Conservation (phyloP, 2,113 vertebrate genomes). For the Plecotus auritus region DNA sequence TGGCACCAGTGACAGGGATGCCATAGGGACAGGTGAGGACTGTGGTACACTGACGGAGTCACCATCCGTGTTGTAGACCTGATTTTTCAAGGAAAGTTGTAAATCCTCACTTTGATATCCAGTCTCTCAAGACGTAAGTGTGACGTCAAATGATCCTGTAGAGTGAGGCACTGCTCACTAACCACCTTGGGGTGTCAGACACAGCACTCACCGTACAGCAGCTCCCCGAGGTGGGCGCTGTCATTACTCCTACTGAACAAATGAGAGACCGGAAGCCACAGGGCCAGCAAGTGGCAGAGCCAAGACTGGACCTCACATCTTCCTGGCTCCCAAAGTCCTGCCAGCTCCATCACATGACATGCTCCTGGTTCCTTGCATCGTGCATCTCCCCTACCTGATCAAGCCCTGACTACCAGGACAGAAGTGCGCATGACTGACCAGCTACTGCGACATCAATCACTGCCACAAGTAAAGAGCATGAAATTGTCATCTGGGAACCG, state of each 20-base stretch:
- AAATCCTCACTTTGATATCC: background rate
- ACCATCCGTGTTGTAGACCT: rapidly evolving
- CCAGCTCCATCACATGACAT: background rate
- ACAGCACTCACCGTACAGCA: too few species aligned
- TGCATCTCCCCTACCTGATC: background rate
- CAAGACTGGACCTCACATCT: background rate
- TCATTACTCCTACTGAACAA: too few species aligned
- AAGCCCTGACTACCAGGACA: background rate
- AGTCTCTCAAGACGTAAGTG: background rate
- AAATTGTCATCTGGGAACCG: background rate
- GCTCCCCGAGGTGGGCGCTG: too few species aligned
- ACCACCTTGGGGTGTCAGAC: too few species aligned
- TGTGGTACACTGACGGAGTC: background rate
- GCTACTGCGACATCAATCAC: background rate
- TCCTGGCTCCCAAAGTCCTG: background rate
- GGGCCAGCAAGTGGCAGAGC: too few species aligned
- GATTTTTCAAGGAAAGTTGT: background rate
- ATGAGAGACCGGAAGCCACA: too few species aligned
- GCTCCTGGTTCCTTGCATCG: background rate
- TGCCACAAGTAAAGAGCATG: background rate
- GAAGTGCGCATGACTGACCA: background rate
- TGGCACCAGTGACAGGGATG: background rate
- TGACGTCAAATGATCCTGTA: background rate
- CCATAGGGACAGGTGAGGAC: too few species aligned
- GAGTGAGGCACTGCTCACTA: too few species aligned